These are phyloP conservation scores for Procambarus virginalis DNA, from an alignment of 1,140 invertebrate species.

Conservation along the genomic window DNA sequence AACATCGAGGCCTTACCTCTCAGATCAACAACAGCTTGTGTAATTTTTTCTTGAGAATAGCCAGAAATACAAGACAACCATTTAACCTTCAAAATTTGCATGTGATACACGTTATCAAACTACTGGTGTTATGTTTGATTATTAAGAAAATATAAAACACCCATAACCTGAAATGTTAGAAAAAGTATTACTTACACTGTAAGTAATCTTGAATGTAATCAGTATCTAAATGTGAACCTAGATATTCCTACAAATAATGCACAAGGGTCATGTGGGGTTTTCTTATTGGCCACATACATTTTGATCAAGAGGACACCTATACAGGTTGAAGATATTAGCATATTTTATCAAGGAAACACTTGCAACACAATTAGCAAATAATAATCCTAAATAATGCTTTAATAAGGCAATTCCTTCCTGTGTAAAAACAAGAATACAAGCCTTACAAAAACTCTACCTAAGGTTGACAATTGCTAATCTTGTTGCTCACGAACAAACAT, in stretches of 20 bases:
- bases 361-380: background rate
- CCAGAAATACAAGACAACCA: background rate
- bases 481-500: slow-evolving; percentile 17
- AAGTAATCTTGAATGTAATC: slow-evolving; percentile 10
- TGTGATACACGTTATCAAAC: background rate
- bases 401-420: background rate
- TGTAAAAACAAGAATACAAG: background rate
- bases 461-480: background rate
- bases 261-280: background rate
- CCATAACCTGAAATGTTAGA: slow-evolving; percentile 23
- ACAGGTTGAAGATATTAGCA: background rate
- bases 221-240: slow-evolving; percentile 11
- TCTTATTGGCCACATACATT: background rate
- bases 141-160: slow-evolving; percentile 42
- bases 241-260: slow-evolving; percentile 15
- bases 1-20: background rate
- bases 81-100: slow-evolving; percentile 3
- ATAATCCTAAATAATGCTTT: background rate
- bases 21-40: background rate
- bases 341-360: background rate
- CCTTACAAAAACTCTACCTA: background rate
- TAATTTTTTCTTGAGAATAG: background rate
- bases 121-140: slow-evolving; percentile 27
- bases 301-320: slow-evolving; percentile 20
- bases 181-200: slow-evolving; percentile 26